phyloP scores from a whole-genome alignment of 2,113 vertebrate genomes.

The Polyodon spathula region DNA sequence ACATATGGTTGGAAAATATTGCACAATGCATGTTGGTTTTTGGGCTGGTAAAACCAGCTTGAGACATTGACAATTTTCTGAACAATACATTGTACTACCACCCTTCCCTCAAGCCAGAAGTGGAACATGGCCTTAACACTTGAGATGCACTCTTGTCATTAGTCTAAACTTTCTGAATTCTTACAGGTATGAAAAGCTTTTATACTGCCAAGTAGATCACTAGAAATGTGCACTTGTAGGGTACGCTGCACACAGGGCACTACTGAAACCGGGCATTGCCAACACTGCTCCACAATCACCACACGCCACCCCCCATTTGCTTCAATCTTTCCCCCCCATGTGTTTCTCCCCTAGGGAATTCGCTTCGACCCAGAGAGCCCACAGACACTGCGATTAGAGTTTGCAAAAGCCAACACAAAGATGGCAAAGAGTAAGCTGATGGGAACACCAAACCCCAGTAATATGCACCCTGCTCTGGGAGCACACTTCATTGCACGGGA shows the following conservation, averaged over 20 bases:
- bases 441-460: conserved; percentile 94
- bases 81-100: too few species aligned
- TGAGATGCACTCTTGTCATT: conserved; percentile 26
- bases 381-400: conserved; percentile 96
- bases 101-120: too few species aligned
- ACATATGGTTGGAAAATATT: too few species aligned
- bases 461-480: conserved; percentile 89
- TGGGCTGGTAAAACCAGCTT: too few species aligned
- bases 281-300: neutral
- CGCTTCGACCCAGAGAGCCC: conserved; percentile 97
- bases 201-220: too few species aligned
- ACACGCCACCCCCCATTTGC: neutral
- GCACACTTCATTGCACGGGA: conserved; percentile 97
- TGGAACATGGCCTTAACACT: conserved; percentile 58
- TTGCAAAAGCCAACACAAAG: conserved; percentile 99
- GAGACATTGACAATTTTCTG: too few species aligned
- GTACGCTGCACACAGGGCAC: neutral
- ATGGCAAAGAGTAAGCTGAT: conserved; percentile 99
- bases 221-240: too few species aligned
- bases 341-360: conserved; percentile 73
- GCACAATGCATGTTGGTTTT: too few species aligned
- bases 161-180: too few species aligned
- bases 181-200: too few species aligned
- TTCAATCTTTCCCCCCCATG: conserved; percentile 25
- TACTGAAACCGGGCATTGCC: neutral